phyloP scores from a whole-genome alignment of 1,140 invertebrate genomes.

The Caligus rogercresseyi region DNA sequence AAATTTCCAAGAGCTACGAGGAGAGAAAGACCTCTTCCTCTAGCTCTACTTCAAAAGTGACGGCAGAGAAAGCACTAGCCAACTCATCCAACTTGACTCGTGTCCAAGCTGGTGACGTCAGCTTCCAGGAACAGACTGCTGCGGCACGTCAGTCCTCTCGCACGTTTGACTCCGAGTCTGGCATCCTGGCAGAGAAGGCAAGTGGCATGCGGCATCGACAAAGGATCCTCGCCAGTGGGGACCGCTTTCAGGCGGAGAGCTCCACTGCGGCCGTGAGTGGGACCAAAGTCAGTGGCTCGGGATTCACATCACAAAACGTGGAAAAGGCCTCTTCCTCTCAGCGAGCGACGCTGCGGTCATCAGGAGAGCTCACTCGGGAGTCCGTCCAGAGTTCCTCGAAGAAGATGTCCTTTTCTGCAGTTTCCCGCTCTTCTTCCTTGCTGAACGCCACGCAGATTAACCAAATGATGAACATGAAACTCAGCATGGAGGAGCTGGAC shows the following conservation, averaged over 20 bases:
- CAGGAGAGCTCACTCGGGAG: background rate
- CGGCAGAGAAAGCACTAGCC: conserved; percentile 47
- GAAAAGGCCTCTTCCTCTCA: background rate
- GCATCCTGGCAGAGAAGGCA: conserved; percentile 52
- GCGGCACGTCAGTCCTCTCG: conserved; percentile 39
- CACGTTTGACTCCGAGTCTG: conserved; percentile 43
- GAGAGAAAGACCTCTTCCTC: conserved; percentile 12
- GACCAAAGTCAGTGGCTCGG: background rate
- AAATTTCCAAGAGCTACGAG: conserved; percentile 14
- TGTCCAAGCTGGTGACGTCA: conserved; percentile 54
- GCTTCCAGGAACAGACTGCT: conserved; percentile 50
- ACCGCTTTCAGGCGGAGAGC: background rate
- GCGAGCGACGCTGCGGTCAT: background rate
- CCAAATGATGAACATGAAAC: conserved; percentile 8
- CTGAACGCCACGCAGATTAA: conserved; percentile 23
- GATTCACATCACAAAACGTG: conserved; percentile 1
- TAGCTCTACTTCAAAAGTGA: conserved; percentile 35
- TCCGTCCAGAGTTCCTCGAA: background rate
- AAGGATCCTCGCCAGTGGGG: background rate
- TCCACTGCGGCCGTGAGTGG: conserved; percentile 14
- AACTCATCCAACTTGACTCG: conserved; percentile 57
- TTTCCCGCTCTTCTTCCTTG: conserved; percentile 7
- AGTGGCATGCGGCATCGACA: conserved; percentile 49
- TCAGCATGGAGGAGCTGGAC: conserved; percentile 14
- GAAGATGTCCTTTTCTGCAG: conserved; percentile 9